A percentile compares a stretch with the other conserved stretches of the same genome.
phyloP scores from a whole-genome alignment of 2,113 vertebrate species.

The Columba janthina region DNA sequence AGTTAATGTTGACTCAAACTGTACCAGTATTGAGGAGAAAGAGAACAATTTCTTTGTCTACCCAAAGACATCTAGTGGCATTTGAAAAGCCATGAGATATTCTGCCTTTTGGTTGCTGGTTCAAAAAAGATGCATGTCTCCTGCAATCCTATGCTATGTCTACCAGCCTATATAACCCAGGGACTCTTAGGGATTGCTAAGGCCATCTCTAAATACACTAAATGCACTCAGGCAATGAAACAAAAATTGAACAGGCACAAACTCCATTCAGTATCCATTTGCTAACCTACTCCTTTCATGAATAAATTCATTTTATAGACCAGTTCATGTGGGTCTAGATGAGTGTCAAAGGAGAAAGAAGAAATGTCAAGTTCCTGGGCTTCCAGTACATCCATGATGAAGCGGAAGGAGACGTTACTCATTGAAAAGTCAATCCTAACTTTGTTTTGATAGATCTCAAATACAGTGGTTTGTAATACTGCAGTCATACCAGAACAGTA shows the following conservation, averaged over 20 bases:
- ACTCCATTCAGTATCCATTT: background rate
- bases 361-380: background rate
- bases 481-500: background rate
- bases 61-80: background rate
- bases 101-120: background rate
- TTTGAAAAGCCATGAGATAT: background rate
- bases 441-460: background rate
- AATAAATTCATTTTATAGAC: background rate
- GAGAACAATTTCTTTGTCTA: background rate
- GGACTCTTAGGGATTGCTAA: background rate
- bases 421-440: background rate
- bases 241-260: background rate
- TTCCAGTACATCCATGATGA: background rate
- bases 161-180: background rate
- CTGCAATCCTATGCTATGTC: background rate
- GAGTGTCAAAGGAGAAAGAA: background rate
- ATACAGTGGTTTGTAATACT: background rate
- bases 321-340: fast-evolving
- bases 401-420: background rate
- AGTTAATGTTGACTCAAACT: background rate
- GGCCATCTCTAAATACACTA: background rate
- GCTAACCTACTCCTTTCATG: background rate
- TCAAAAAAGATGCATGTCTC: fast-evolving
- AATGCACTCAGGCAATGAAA: background rate
- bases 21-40: background rate